Base-by-base conservation (phyloP, 2,888 invertebrate genomes). In the Crocallis elinguaria region DNA sequence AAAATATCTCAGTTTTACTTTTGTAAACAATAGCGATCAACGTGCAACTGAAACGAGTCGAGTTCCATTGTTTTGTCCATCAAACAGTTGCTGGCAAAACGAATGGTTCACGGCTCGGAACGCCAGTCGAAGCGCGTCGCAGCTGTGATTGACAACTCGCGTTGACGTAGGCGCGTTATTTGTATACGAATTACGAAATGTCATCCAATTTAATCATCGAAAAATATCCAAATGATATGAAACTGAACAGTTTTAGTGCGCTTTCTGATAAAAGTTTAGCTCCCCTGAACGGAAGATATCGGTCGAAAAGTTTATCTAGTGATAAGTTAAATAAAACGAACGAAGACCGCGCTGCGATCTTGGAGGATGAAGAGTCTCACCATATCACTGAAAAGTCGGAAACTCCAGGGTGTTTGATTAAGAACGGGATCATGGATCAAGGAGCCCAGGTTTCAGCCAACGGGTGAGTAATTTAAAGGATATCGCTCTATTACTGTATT, bases 291-390 rank as follows among this genome's bases (percentile, higher is more conserved):
- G 79, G 76, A 37, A 78, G 88, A 67, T 88, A 86, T 66, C 79
- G 88, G 51, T 88, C 90, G 27, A 90, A 86, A 61, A 91, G 91
- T 86, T 82, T 91, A 65, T 90, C 91, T 29, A 87, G 88, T 86
- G 91, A 91, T 82, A 91, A 91, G 75, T 85, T 91, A 69, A 89
- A 87, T 62, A 82, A 88, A 69, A 74, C 77, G 12, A 88, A 88
- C 62, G 86, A 84, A 42, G 91, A 91, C 67, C 81, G 89, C 8
- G 85, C 88, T 5, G 91, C 90, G 21, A 91, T 91, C 48, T 67
- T 91, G 67, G 86, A 88, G 61, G 89, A 91, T 80, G 80, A 86
- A 11, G 91, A 91, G 56, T 83, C 79, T 16, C 81, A 89, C 42
- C 82, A 89, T 69, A 67, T 89, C 46, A 73, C 89, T 27, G 84